Percentiles rank a stretch among this genome's conserved stretches.
Conservation (phyloP, 2,113 vertebrate genomes). For the Platysteira castanea region DNA sequence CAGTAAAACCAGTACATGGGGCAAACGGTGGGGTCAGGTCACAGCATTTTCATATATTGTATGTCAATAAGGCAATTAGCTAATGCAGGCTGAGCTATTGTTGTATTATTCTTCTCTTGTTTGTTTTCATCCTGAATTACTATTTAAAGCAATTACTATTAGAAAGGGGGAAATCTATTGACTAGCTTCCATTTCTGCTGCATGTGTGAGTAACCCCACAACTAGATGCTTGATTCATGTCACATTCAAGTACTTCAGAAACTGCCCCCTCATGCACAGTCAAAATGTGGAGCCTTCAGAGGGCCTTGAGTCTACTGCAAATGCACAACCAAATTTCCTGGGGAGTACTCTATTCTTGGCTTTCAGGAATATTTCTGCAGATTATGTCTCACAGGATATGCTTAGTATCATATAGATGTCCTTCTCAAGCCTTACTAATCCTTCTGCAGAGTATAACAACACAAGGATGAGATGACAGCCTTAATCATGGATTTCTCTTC, state of each 20-base stretch:
- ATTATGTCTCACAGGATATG: background rate
- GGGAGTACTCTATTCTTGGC: background rate
- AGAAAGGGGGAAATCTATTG: background rate
- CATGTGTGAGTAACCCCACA: background rate
- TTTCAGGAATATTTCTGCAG: background rate
- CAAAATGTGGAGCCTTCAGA: background rate
- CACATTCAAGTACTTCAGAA: background rate
- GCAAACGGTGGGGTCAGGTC: background rate
- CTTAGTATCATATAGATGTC: background rate
- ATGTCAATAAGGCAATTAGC: background rate
- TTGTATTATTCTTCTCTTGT: background rate
- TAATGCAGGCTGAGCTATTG: background rate
- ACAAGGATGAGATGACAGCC: background rate
- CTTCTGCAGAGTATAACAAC: background rate
- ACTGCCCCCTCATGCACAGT: background rate
- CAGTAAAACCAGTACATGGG: background rate
- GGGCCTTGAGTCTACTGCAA: background rate
- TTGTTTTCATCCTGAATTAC: background rate
- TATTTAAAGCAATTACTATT: background rate
- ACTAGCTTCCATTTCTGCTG: background rate
- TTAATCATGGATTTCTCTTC: background rate
- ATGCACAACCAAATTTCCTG: background rate
- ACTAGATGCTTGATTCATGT: background rate
- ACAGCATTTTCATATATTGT: background rate
- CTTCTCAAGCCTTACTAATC: background rate